Base-by-base conservation (phyloP, 64 coral and sea anemone genomes). In the Montipora capricornis region DNA sequence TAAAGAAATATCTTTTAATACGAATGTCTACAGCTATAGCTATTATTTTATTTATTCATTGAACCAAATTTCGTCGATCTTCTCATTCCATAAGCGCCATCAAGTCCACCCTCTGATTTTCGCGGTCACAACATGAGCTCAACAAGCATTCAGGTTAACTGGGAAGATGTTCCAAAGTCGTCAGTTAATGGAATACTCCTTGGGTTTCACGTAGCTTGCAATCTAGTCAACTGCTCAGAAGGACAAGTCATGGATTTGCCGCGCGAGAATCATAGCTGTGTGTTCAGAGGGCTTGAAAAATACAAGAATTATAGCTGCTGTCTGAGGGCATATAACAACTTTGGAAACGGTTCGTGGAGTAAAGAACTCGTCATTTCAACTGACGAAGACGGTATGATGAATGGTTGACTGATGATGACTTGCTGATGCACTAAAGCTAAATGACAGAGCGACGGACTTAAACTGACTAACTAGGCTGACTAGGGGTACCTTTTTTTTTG, bases 341-440 rank as follows among this genome's bases (percentile, higher is more conserved):
- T 48, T 69, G 81, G 81, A 84, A 84, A 84, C 19, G 81, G 81
- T 19, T 69, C 14, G 17, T 84, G 81, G 81, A 84, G 81, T 84
- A 4, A 68, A 9, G 45, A 48, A 49, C 46, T 68, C 37, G 62
- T 69, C 0, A 49, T 84, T 69, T 69, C 61, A 84, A 84, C 81
- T 48, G 61, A 84, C 44, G 81, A 84, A 48, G 81, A 68, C 49
- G 81, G 81, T 84, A 69, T 67, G 81, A n/a, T 69, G 26, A 11
- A 44, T 13, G 73, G 6, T 6, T 6, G 10, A 45, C 0, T 37
- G 29, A 37, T 37, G 29, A 37, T 37, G 29, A 37, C 29, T 37
- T 37, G 0, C 29, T 37, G 29, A 37, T 37, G 29, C 29, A 37
- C 29, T 37, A 37, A 0, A 37, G 29, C 68, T 22, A 6, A 73